Conservation (phyloP, 2,888 invertebrate genomes). For the Synergus umbraculus region DNA sequence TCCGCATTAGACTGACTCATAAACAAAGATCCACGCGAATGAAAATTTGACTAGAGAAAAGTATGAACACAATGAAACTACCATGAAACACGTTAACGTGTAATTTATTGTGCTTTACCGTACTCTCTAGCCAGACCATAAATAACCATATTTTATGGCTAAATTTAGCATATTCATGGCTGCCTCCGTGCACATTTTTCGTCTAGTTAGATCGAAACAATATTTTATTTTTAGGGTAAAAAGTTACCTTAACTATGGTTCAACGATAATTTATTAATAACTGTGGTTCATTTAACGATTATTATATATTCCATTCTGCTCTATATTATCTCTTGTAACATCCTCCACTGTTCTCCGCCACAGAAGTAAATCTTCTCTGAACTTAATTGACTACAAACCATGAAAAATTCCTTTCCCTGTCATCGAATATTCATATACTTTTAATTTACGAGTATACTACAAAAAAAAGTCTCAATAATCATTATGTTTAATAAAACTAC, state of each 20-base stretch:
- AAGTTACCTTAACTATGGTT: constrained; percentile 24
- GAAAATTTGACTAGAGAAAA: constrained; percentile 32
- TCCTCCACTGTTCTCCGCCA: not conserved
- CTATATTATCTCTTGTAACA: not conserved
- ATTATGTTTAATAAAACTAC: not conserved
- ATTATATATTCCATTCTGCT: constrained; percentile 35
- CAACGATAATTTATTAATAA: not conserved
- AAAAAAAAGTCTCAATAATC: not conserved
- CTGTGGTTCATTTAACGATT: constrained; percentile 26
- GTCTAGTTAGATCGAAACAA: constrained; percentile 12
- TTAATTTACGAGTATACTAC: not conserved
- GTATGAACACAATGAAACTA: constrained; percentile 38
- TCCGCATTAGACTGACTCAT: not conserved
- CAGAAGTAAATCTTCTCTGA: constrained; percentile 9
- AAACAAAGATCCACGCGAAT: constrained; percentile 32
- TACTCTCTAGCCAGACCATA: constrained; percentile 32
- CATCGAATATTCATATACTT: not conserved
- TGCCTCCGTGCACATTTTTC: constrained; percentile 5
- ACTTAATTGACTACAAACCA: constrained; percentile 27
- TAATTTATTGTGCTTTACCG: constrained; percentile 40
- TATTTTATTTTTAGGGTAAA: constrained; percentile 24
- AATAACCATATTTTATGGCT: constrained; percentile 39
- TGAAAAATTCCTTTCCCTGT: not conserved
- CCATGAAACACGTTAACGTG: constrained; percentile 40
- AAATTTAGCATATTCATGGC: constrained; percentile 40